Base-by-base conservation (phyloP, 1,140 invertebrate species). In the Elysia chlorotica region DNA sequence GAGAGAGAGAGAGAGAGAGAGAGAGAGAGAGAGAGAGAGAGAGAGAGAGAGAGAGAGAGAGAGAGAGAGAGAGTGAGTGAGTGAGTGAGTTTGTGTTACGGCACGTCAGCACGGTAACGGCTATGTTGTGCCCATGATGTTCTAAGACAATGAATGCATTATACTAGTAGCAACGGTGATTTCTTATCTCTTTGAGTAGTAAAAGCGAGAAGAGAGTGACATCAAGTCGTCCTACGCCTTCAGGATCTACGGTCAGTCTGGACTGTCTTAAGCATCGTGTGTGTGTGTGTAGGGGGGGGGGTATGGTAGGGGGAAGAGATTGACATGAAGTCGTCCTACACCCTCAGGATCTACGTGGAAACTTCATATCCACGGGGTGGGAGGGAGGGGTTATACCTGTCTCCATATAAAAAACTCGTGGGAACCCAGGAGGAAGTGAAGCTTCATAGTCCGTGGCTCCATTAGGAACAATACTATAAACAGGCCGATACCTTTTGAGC, bases 201-300 rank as follows among this genome's bases (percentile, higher is more conserved):
- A 65, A 33, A 36, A 14, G 23, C 25, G 23, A 23, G 23, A 17
- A 10, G n/a, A n/a, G n/a, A n/a, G 94, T 81, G 92, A 93, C 76
- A 92, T 98, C 0, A 98, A 98, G 88, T 93, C 95, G 25, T 94
- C 96, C 86, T 96, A 98, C 90, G 96, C 96, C 3, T 98, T 98
- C 88, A 91, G 94, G 87, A 96, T 98, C 87, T 97, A 96, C 91
- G 93, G 93, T 93, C 81, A 74, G 77, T 63, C 35, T 25, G 3
- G 17, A 10, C 28, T 59, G 25, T 14, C 10, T 10, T 48, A 10
- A 48, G 41, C 10, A 48, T 14, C 10, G n/a, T 14, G n/a, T 48
- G n/a, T n/a, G n/a, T n/a, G n/a, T n/a, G n/a, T n/a, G n/a, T n/a
- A n/a, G n/a, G n/a, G n/a, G n/a, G n/a, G n/a, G n/a, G n/a, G n/a